Base-by-base conservation (phyloP, 2,888 invertebrate species). In the Eupithecia vulgata region DNA sequence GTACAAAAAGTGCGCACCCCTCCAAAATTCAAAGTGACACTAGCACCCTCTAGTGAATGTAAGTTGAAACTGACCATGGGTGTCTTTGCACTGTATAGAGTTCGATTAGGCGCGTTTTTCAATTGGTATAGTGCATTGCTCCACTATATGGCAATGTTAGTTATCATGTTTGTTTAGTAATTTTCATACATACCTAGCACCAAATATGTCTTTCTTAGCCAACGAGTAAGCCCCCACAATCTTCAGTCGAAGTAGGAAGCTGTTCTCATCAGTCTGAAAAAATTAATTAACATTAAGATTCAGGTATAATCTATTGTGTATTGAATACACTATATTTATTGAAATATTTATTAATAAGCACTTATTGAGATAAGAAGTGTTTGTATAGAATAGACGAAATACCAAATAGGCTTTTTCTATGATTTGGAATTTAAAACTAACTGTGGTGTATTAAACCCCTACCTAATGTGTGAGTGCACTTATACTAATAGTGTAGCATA, bases 131-230 rank as follows among this genome's bases (percentile, higher is more conserved):
- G n/a, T n/a, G n/a, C n/a, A n/a, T n/a, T n/a, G n/a, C n/a, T n/a
- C n/a, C n/a, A n/a, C n/a, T n/a, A n/a, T n/a, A n/a, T n/a, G n/a
- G n/a, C n/a, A n/a, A 48, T 45, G 17, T 45, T 45, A 45, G 17
- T n/a, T n/a, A 48, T n/a, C 17, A 34, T 15, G 34, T 34, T 34
- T 34, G 17, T n/a, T 8, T 34, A 17, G 13, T 35, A 17, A 62
- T 35, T 21, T 35, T n/a, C 73, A 76, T 67, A 82, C 88, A 88
- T 91, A 98, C 98, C 98, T 99, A 84, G 99, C 99, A 85, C 99
- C 99, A 95, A 99, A 99, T 85, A 99, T 99, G 91, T 99, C 99
- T 93, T 99, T 99, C 92, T 99, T 99, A 72, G 99, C 99, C 86
- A 99, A 95, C 83, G 98, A 97, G 91, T 97, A 97, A 45, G 98